These are phyloP conservation scores for Aspidiotus destructor DNA, from an alignment of 2,888 invertebrate species.

Conservation along the genomic window DNA sequence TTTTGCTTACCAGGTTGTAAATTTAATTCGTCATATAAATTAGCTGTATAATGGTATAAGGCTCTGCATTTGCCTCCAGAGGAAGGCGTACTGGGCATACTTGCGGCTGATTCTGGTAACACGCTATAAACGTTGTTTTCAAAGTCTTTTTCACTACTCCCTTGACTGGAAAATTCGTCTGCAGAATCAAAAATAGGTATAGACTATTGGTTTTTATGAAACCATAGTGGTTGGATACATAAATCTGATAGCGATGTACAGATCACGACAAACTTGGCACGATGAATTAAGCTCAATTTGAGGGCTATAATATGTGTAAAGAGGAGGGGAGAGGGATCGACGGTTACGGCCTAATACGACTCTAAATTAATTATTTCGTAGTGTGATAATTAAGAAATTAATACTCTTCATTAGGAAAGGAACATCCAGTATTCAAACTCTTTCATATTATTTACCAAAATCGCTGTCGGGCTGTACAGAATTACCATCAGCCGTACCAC, in stretches of 20 bases:
- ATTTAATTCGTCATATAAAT: constrained; percentile 75
- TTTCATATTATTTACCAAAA: constrained; percentile 50
- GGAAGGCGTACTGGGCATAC: constrained; percentile 34
- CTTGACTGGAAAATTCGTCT: constrained; percentile 76
- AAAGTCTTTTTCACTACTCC: constrained; percentile 44
- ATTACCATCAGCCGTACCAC: constrained; percentile 67
- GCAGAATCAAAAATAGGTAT: constrained; percentile 36
- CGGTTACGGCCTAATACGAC: background rate
- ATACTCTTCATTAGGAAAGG: no score
- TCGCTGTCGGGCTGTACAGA: constrained; percentile 80
- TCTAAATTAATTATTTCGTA: background rate
- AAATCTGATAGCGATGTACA: no score
- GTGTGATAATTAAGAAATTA: constrained; percentile 36
- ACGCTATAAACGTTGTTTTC: constrained; percentile 38
- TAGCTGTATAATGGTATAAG: constrained; percentile 77
- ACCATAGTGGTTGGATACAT: background rate
- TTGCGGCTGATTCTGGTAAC: constrained; percentile 34
- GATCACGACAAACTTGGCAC: no score
- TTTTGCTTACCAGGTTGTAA: constrained; percentile 52
- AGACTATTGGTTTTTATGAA: background rate
- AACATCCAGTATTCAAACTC: no score
- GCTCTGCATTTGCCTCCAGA: constrained; percentile 59
- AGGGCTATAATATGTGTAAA: no score
- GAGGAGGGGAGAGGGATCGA: background rate
- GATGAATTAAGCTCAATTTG: no score